These are phyloP conservation scores for Prinia subflava DNA, from an alignment of 2,113 vertebrate species.

Conservation along the genomic window DNA sequence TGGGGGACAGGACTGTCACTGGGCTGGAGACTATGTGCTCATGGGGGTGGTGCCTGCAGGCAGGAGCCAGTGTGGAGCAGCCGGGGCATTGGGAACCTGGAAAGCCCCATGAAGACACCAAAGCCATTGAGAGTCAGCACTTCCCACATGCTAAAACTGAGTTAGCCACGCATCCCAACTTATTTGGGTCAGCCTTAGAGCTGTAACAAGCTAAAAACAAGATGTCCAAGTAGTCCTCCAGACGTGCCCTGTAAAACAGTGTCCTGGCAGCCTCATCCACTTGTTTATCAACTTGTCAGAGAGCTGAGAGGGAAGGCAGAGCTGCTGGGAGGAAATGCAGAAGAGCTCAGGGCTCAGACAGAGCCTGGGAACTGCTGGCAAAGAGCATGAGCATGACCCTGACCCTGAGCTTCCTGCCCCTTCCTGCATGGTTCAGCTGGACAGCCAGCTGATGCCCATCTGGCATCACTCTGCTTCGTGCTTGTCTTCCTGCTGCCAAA, in stretches of 20 bases:
- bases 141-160: not conserved
- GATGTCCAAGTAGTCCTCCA: not conserved
- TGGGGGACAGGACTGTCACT: not conserved
- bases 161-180: not conserved
- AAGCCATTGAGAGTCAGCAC: not conserved
- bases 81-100: not conserved
- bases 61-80: not conserved
- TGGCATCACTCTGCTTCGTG: not conserved
- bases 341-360: not conserved
- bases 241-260: not conserved
- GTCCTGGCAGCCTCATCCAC: not conserved
- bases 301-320: not conserved
- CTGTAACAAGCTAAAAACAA: not conserved
- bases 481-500: not conserved
- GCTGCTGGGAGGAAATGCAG: not conserved
- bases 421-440: not conserved
- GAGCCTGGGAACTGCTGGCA: conserved; percentile 27
- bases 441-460: not conserved
- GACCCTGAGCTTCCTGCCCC: not conserved
- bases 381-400: not conserved
- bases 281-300: not conserved
- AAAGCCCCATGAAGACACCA: not conserved
- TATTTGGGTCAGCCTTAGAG: not conserved
- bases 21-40: not conserved
- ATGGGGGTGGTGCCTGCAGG: not conserved